Percentiles rank a stretch among this genome's conserved stretches.
phyloP scores from a whole-genome alignment of 92 coral and sea anemone species.

The Muricea muricata region DNA sequence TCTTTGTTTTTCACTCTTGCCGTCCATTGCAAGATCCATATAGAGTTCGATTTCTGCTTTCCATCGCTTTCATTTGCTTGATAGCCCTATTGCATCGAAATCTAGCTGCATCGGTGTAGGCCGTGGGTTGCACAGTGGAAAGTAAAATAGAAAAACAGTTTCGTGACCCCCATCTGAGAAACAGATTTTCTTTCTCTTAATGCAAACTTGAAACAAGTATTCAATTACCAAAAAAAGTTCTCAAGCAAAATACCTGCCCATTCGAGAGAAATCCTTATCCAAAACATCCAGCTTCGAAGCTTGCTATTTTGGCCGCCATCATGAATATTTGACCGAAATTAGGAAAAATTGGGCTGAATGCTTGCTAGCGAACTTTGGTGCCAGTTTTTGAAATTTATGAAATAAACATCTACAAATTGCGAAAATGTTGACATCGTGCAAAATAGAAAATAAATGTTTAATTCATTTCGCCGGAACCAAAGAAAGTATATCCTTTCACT shows the following conservation, averaged over 20 bases:
- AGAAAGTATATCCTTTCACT: neutral
- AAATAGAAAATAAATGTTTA: neutral
- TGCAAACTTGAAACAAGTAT: too few species aligned
- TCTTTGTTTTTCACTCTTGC: constrained; percentile 23
- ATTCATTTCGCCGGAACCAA: neutral
- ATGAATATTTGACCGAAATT: neutral
- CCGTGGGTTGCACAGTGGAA: constrained; percentile 2
- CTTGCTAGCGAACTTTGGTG: neutral
- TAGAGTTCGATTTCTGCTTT: constrained; percentile 48
- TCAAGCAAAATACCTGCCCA: constrained; percentile 10
- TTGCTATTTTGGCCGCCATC: neutral
- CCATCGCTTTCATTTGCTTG: constrained; percentile 57
- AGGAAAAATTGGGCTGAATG: neutral
- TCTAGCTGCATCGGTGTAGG: constrained; percentile 43
- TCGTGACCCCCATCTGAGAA: too few species aligned
- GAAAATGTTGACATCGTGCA: neutral
- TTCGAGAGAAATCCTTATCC: neutral
- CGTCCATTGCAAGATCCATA: constrained; percentile 53
- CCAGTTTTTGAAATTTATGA: too few species aligned
- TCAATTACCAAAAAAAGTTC: constrained; percentile 8
- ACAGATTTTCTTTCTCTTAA: neutral
- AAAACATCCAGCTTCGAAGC: neutral
- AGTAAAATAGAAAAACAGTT: neutral
- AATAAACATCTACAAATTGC: too few species aligned
- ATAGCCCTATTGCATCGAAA: constrained; percentile 42